Evolutionary conservation across 2,888 invertebrate genomes (phyloP).

Genomic region (Drosophila gaucha): DNA sequence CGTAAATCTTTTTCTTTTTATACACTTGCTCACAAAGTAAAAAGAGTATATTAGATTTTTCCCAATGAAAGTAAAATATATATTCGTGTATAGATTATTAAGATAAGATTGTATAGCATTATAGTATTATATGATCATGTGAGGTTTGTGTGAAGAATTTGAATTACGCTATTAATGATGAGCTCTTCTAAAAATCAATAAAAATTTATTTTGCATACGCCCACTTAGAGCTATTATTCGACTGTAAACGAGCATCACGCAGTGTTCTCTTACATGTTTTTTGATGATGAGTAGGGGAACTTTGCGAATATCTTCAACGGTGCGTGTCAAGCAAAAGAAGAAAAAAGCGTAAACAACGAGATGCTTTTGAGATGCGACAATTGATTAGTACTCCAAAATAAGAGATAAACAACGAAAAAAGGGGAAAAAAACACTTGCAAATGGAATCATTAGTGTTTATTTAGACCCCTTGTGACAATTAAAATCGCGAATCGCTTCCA

Average conservation of each 20-base stretch:
- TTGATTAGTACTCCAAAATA: slow-evolving; percentile 19
- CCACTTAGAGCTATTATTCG: not conserved
- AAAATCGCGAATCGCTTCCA: slow-evolving; percentile 23
- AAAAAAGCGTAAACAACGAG: not conserved
- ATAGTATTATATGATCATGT: too few relatives aligned
- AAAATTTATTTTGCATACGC: not conserved
- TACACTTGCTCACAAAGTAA: not conserved
- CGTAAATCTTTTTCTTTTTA: not conserved
- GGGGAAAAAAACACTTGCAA: too few relatives aligned
- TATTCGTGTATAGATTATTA: too few relatives aligned
- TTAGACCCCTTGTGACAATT: slow-evolving; percentile 10
- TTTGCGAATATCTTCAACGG: slow-evolving; percentile 2
- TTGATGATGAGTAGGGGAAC: not conserved
- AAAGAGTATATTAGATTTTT: not conserved
- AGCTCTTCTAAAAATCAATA: not conserved
- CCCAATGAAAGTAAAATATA: not conserved
- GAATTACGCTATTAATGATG: not conserved
- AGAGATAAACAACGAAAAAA: too few relatives aligned
- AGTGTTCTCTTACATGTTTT: too few relatives aligned
- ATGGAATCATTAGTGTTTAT: slow-evolving; percentile 8
- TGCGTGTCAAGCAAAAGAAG: not conserved
- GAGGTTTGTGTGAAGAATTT: too few relatives aligned
- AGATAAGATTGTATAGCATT: too few relatives aligned
- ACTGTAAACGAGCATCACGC: not conserved
- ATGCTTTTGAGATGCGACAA: slow-evolving; percentile 1